These are phyloP conservation scores for Corythornis madagascariensis DNA, from an alignment of 2,113 vertebrate genomes.

Conservation along the genomic window DNA sequence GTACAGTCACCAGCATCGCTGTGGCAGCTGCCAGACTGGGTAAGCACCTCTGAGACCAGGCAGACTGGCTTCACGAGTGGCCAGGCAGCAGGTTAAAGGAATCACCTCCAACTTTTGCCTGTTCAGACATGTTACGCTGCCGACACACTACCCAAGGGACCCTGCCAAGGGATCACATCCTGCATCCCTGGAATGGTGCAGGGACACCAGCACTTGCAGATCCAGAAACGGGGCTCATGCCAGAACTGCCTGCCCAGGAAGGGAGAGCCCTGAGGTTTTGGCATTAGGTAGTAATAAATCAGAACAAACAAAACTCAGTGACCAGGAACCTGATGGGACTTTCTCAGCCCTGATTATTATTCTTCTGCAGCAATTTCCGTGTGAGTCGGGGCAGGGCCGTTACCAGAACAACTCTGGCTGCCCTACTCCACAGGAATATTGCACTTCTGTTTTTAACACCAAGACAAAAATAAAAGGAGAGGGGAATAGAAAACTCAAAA, in stretches of 20 bases:
- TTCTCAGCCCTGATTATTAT: neutral
- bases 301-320: neutral
- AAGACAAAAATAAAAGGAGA: neutral
- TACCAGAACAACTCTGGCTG: neutral
- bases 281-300: neutral
- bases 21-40: accelerated
- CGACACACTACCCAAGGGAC: neutral
- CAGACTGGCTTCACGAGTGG: accelerated
- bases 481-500: neutral
- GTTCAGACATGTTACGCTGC: accelerated
- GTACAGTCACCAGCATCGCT: neutral
- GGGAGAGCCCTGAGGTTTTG: neutral
- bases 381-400: neutral
- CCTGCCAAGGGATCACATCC: neutral
- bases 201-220: neutral
- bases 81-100: neutral
- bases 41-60: neutral
- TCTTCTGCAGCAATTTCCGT: slow-evolving; percentile 15
- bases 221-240: accelerated
- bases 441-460: neutral
- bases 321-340: neutral
- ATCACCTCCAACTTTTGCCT: neutral
- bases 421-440: accelerated
- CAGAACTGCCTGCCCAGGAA: neutral
- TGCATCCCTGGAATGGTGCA: accelerated